Evolutionary conservation across 2,113 vertebrate species (phyloP).

Genomic region (Castor canadensis): DNA sequence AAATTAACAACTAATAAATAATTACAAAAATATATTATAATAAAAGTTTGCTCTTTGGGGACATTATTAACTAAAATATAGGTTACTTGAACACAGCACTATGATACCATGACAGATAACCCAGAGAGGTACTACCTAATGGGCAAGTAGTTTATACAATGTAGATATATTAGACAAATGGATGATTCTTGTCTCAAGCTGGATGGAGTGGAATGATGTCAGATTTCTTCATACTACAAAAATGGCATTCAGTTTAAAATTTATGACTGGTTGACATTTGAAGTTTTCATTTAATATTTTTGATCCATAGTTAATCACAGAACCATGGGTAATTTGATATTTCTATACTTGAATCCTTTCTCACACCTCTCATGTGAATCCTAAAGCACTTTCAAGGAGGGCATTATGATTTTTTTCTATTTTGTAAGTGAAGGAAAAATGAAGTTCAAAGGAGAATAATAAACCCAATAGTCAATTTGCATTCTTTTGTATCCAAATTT

Average conservation of each 20-base stretch:
- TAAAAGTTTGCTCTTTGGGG: not conserved
- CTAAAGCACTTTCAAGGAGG: not conserved
- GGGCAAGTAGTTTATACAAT: not conserved
- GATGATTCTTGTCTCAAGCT: not conserved
- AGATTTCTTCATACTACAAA: not conserved
- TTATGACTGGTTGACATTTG: not conserved
- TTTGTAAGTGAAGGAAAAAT: not conserved
- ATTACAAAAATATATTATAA: not conserved
- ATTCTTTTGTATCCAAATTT: not conserved
- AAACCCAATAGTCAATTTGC: not conserved
- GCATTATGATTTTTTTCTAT: not conserved
- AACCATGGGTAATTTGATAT: not conserved
- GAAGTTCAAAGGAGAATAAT: not conserved
- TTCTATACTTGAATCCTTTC: fast-evolving
- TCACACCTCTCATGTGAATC: not conserved
- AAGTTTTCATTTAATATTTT: not conserved
- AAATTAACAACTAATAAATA: not conserved
- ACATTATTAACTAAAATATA: not conserved
- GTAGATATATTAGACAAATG: no score
- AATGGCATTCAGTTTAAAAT: not conserved
- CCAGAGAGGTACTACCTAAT: not conserved
- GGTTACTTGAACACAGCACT: not conserved
- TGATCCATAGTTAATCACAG: not conserved
- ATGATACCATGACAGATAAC: no score
- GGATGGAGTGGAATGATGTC: not conserved